Evolutionary conservation across 2,113 vertebrate species (phyloP), one percentile per base, ranked within the genome.

Genomic region (Ptilonorhynchus violaceus): DNA sequence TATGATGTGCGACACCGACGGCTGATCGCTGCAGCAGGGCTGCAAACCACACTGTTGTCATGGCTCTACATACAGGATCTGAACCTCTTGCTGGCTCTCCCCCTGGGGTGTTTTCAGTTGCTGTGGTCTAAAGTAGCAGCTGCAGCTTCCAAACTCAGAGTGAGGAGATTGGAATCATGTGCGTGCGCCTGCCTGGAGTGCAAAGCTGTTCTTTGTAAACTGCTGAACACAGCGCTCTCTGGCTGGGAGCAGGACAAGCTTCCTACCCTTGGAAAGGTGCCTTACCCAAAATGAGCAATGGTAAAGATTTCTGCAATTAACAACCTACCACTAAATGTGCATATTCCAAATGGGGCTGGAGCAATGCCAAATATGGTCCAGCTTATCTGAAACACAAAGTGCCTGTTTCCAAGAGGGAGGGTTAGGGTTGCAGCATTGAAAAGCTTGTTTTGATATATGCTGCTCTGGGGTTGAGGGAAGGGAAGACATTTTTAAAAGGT

Each of bases 91-190:
- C 73, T 70, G n/a, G 25, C 13, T 41, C 11, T 73, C 21, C 60
- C 91, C 49, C n/a, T 31, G 23, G 63, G 22, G 12, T 85, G 25
- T 41, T 83, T 96, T 80, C 49, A 52, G 18, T 87, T 82, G n/a
- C 75, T 76, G 69, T 94, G 68, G 33, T 79, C 77, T 82, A n/a
- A 94, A 96, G 94, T 47, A 92, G 83, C 85, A 89, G 59, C 73
- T 56, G 66, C 67, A 91, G 33, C 62, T 90, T 77, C 47, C 78
- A 94, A 41, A 52, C 76, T 53, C 7, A 1, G 80, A 84, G 63
- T 1, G 4, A 75, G 58, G 41, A 81, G 87, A 83, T 90, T 96
- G 77, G 84, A 96, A 91, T 96, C 74, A 47, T 47, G 64, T 91
- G 89, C 19, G 8, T 23, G 42, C 0, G 30, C 56, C 68, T 88